These are phyloP conservation scores for Zoanthus solanderi DNA, from an alignment of 92 coral and sea anemone genomes.

Conservation along the genomic window DNA sequence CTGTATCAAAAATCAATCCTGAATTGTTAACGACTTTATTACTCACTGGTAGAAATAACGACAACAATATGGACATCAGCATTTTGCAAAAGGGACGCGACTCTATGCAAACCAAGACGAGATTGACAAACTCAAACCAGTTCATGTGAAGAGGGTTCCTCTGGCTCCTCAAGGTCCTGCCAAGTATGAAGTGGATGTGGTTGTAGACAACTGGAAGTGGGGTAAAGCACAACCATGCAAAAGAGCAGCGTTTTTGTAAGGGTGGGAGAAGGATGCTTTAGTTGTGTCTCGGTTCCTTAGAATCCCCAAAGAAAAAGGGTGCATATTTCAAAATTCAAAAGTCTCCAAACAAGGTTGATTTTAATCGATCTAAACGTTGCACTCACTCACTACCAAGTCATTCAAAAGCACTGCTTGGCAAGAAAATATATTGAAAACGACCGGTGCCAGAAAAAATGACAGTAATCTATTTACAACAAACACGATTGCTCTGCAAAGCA, in stretches of 20 bases:
- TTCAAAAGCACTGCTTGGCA: constrained; percentile 33
- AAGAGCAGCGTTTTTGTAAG: constrained; percentile 39
- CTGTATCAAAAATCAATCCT: too few species aligned
- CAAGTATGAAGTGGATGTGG: background rate
- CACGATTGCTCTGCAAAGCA: constrained; percentile 58
- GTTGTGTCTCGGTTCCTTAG: constrained; percentile 40
- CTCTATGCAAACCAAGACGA: too few species aligned
- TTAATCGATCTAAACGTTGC: constrained; percentile 16
- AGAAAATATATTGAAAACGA: constrained; percentile 61
- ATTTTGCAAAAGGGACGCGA: too few species aligned
- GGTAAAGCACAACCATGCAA: constrained; percentile 23
- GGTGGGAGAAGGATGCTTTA: constrained; percentile 50
- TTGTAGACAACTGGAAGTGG: constrained; percentile 1
- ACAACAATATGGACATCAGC: too few species aligned
- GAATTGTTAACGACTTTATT: too few species aligned
- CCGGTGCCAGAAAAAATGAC: constrained; percentile 63
- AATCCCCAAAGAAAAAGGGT: constrained; percentile 27
- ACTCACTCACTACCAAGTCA: constrained; percentile 17
- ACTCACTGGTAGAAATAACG: too few species aligned
- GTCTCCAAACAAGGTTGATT: constrained; percentile 46
- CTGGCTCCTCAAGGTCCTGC: background rate
- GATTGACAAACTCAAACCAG: too few species aligned
- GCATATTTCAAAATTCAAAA: constrained; percentile 25
- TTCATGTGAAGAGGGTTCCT: too few species aligned
- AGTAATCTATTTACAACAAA: constrained; percentile 55